Evolutionary conservation across 2,888 invertebrate genomes (phyloP).

Genomic region (Mesodorylaimus sp.): DNA sequence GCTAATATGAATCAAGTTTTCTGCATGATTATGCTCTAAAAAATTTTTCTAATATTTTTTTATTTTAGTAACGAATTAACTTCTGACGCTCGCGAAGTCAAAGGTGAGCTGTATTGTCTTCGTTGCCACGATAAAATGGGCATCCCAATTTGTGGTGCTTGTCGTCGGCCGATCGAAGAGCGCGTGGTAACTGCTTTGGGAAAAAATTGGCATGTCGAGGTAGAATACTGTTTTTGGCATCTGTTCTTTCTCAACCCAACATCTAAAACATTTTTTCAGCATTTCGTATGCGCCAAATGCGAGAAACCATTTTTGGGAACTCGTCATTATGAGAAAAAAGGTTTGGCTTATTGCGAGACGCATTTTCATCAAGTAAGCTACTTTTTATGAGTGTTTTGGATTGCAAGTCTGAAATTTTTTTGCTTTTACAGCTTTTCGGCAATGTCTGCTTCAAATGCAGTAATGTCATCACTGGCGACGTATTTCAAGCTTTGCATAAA

Average conservation of each 20-base stretch:
- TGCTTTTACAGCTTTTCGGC: slow-evolving; percentile 61
- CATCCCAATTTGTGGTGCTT: slow-evolving; percentile 98
- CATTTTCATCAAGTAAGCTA: slow-evolving; percentile 58
- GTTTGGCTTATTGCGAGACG: slow-evolving; percentile 92
- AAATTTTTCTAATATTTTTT: no score
- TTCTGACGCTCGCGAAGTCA: slow-evolving; percentile 84
- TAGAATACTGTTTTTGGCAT: slow-evolving; percentile 27
- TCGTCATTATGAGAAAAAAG: slow-evolving; percentile 95
- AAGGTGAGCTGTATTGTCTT: slow-evolving; percentile 83
- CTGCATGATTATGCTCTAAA: no score
- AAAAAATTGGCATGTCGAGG: slow-evolving; percentile 95
- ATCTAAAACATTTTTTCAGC: slow-evolving; percentile 46
- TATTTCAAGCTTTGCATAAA: slow-evolving; percentile 83
- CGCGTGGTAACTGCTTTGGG: slow-evolving; percentile 92
- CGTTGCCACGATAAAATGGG: slow-evolving; percentile 99
- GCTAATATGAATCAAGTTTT: no score
- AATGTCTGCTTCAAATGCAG: slow-evolving; percentile 94
- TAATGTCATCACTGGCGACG: slow-evolving; percentile 80
- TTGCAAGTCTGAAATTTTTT: neutral
- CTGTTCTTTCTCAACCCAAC: neutral
- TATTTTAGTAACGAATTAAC: slow-evolving; percentile 63
- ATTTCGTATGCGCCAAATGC: slow-evolving; percentile 98
- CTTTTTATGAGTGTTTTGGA: neutral
- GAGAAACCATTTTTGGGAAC: slow-evolving; percentile 98
- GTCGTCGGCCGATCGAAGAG: slow-evolving; percentile 94